These are phyloP conservation scores for Oncopodura yosiiana DNA, from an alignment of 1,140 invertebrate species.

Conservation along the genomic window DNA sequence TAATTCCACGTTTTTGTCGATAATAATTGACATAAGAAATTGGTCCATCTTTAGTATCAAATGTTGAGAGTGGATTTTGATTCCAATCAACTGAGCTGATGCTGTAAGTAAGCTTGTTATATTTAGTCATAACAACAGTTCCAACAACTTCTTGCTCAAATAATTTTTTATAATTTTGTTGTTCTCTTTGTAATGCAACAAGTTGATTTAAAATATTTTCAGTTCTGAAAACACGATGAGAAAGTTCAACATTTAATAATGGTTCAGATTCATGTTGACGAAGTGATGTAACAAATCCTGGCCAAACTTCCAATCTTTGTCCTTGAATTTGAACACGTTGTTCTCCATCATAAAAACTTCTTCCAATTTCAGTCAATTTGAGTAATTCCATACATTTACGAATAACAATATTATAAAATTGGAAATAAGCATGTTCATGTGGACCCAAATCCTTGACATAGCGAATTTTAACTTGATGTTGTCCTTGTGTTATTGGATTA, in stretches of 20 bases:
- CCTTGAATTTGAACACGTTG: conserved; percentile 41
- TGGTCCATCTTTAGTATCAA: not conserved
- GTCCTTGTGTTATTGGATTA: no score
- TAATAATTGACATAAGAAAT: conserved; percentile 13
- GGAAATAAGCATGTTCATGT: conserved; percentile 9
- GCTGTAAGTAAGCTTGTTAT: conserved; percentile 22
- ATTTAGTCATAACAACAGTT: conserved; percentile 19
- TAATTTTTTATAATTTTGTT: no score
- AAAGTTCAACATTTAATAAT: conserved; percentile 50
- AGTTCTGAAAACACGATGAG: conserved; percentile 13
- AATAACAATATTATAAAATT: conserved; percentile 33
- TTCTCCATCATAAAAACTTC: conserved; percentile 65
- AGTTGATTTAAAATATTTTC: conserved; percentile 34
- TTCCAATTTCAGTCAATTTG: conserved; percentile 44
- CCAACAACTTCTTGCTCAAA: conserved; percentile 1
- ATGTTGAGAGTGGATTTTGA: not conserved
- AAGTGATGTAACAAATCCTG: conserved; percentile 64
- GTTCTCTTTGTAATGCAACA: no score
- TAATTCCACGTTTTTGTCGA: not conserved
- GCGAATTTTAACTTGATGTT: conserved; percentile 17
- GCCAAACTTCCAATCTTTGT: conserved; percentile 57
- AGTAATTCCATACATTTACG: conserved; percentile 34
- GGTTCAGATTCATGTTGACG: conserved; percentile 62
- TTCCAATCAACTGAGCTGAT: conserved; percentile 9
- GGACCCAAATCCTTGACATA: conserved; percentile 1